These are phyloP conservation scores for Odobenus rosmarus DNA, from an alignment of 2,113 vertebrate species.

Conservation along the genomic window DNA sequence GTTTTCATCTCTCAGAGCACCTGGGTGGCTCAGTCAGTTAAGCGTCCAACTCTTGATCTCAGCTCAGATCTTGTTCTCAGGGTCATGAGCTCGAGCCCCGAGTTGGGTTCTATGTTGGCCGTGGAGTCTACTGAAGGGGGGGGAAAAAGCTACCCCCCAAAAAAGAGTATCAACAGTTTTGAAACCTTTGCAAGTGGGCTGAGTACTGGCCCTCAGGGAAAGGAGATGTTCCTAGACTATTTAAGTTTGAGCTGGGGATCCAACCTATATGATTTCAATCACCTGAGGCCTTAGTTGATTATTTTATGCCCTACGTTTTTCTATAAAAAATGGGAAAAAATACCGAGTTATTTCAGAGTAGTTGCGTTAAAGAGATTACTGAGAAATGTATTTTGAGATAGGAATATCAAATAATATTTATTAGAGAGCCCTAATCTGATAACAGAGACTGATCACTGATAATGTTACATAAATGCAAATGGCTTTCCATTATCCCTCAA, in stretches of 20 bases:
- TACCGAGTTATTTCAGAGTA: slow-evolving; percentile 15
- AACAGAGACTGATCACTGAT: background rate
- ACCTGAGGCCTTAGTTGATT: background rate
- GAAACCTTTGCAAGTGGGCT: background rate
- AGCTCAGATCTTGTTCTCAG: background rate
- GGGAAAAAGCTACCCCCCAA: background rate
- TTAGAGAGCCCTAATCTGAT: background rate
- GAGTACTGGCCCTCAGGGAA: background rate
- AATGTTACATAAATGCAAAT: slow-evolving; percentile 1
- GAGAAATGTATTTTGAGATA: background rate
- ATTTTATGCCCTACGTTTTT: background rate
- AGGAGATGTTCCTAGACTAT: background rate
- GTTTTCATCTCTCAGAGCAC: background rate
- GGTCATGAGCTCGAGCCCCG: background rate
- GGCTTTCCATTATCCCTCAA: slow-evolving; percentile 21
- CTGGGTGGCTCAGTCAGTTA: background rate
- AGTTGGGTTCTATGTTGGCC: background rate
- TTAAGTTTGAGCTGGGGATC: background rate
- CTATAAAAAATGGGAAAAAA: slow-evolving; percentile 32
- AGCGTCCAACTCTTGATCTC: background rate
- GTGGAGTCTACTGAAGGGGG: background rate
- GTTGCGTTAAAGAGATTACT: background rate
- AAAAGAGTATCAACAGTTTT: background rate
- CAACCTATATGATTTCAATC: background rate
- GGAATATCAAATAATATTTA: slow-evolving; percentile 50